Base-by-base conservation (phyloP, 1,140 invertebrate species). In the Eupristina koningsbergeri region DNA sequence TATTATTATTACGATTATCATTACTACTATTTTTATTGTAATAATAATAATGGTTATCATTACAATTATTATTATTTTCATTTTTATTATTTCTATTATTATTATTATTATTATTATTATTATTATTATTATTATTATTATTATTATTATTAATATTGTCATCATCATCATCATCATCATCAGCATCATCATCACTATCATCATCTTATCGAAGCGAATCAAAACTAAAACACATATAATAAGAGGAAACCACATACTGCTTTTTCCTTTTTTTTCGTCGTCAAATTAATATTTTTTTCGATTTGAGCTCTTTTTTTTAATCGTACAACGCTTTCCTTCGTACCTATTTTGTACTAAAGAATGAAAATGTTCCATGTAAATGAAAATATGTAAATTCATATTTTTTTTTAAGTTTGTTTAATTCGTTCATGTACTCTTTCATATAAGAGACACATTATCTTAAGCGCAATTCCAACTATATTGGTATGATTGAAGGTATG, bases 121-220 rank as follows among this genome's bases (percentile, higher is more conserved):
- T 84, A 76, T 75, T 80, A 77, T n/a, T 8, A 79, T 64, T 84
- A 75, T 75, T 36, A 63, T 75, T 82, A 81, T 73, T 45, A 45
- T 85, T 81, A 80, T 80, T 76, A 84, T 80, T 84, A 76, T 76
- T 80, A 77, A 22, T 8, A 79, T 64, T 84, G 64, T 74, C 45
- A n/a, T n/a, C n/a, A n/a, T n/a, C 41, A 45, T 7, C 41, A 45
- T 7, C 41, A 45, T 7, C 41, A 45, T 7, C 41, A 45, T 7
- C 41, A 45, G 41, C 41, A 45, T 7, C 11, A 63, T 75, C 76
- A 81, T 73, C 45, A 75, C 64, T 71, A 64, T 80, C 34, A 75
- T 84, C 53, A 64, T 75, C 41, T 77, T 81, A 71, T 81, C 47
- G 69, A 81, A 81, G 84, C 61, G 47, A 85, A 85, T 85, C 84